Evolutionary conservation across 2,888 invertebrate species (phyloP).

Genomic region (Oscheius sp.): DNA sequence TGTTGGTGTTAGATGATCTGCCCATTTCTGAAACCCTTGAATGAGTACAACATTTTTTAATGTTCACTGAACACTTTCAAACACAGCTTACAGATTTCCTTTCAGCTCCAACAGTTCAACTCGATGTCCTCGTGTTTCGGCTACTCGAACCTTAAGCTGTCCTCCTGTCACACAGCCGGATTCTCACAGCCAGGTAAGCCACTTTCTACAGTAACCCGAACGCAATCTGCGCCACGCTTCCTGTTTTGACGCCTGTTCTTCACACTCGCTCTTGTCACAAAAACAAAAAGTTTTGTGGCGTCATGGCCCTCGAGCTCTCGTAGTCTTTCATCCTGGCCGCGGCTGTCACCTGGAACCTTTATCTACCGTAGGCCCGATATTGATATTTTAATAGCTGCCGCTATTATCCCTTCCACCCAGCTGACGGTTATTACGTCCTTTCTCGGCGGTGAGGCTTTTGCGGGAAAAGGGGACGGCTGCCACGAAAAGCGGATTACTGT

Average conservation of each 20-base stretch:
- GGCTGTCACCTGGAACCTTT: conserved; percentile 32
- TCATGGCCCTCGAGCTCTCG: not conserved
- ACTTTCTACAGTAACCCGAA: conserved; percentile 23
- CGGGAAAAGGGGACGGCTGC: conserved; percentile 27
- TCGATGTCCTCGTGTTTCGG: conserved; percentile 48
- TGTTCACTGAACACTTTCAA: too few species aligned
- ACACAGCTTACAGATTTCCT: not conserved
- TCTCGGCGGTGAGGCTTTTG: conserved; percentile 2
- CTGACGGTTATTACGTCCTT: conserved; percentile 32
- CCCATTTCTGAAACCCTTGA: too few species aligned
- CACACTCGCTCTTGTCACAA: conserved; percentile 8
- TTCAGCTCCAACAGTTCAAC: conserved; percentile 52
- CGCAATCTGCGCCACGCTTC: conserved; percentile 28
- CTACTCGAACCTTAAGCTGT: conserved; percentile 48
- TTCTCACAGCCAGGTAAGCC: conserved; percentile 34
- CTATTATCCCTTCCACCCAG: conserved; percentile 33
- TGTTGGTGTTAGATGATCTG: too few species aligned
- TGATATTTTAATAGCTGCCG: conserved; percentile 37
- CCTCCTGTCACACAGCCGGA: conserved; percentile 27
- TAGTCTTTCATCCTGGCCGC: not conserved
- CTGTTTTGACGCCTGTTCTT: conserved; percentile 28
- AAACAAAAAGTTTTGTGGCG: conserved; percentile 29
- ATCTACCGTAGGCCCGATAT: conserved; percentile 16
- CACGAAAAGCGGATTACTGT: conserved; percentile 35
- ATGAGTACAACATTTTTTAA: too few species aligned